Evolutionary conservation across 1,140 invertebrate species (phyloP).

Genomic region (Drosophila triauraria): DNA sequence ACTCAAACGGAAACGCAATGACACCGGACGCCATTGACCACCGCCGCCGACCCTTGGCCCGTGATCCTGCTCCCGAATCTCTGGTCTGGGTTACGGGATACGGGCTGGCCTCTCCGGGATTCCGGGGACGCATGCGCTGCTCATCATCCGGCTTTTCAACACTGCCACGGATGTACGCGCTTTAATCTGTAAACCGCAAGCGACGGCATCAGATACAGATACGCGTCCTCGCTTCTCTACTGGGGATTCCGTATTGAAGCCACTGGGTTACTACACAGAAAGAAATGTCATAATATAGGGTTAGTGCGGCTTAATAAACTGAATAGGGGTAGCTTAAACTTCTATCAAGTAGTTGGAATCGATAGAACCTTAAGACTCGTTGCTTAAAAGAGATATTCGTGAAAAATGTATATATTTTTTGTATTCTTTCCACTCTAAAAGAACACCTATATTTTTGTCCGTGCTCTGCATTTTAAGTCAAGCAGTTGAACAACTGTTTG

Average conservation of each 20-base stretch:
- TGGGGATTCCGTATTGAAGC: slow-evolving; percentile 15
- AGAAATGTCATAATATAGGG: background rate
- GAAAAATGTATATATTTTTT: no score
- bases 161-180: slow-evolving; percentile 71
- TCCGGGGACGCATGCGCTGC: slow-evolving; percentile 64
- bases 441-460: no score
- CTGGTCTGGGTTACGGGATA: background rate
- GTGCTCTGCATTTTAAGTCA: slow-evolving; percentile 70
- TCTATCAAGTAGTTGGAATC: no score
- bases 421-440: background rate
- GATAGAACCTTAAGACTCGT: no score
- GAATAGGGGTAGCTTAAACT: background rate
- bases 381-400: background rate
- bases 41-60: slow-evolving; percentile 31
- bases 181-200: slow-evolving; percentile 79
- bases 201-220: slow-evolving; percentile 64
- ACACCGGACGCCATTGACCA: slow-evolving; percentile 79
- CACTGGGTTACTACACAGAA: slow-evolving; percentile 6
- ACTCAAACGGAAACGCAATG: slow-evolving; percentile 80
- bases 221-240: slow-evolving; percentile 5
- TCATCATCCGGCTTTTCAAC: slow-evolving; percentile 63
- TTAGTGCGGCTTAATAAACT: background rate
- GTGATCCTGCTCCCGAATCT: slow-evolving; percentile 23
- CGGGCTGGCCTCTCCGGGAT: slow-evolving; percentile 10
- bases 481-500: slow-evolving; percentile 81